Percentiles rank a stretch among this genome's conserved stretches.
Conservation (phyloP, 2,797 vertebrate species). For the Tympanoctomys barrerae region DNA sequence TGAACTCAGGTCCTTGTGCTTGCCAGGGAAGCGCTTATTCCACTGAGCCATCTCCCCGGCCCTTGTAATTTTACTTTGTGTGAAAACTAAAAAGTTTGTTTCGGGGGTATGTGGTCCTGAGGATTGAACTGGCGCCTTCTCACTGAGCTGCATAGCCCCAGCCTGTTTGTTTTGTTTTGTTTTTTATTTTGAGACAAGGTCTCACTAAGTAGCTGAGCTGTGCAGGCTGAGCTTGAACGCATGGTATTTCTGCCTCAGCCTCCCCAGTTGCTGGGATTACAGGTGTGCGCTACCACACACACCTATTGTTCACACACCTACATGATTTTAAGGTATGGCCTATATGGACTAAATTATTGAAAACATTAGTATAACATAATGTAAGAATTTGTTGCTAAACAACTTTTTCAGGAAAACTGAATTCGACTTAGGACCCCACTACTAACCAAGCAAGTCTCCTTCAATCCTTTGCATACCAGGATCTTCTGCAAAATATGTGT, state of each 20-base stretch:
- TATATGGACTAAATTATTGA: not conserved
- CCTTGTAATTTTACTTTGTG: not conserved
- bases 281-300: not conserved
- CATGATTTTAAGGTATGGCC: not conserved
- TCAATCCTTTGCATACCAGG: not conserved
- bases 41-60: too few species aligned
- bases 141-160: not conserved
- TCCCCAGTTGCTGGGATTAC: not conserved
- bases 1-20: not conserved
- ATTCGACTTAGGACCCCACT: not conserved
- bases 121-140: not conserved
- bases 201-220: not conserved
- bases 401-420: constrained; percentile 12
- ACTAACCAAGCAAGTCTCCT: not conserved
- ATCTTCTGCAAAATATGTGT: not conserved
- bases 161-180: not conserved
- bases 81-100: not conserved
- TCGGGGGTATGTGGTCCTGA: not conserved
- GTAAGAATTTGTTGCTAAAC: not conserved
- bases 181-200: not conserved
- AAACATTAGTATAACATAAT: not conserved
- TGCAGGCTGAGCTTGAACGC: not conserved
- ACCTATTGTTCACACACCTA: not conserved
- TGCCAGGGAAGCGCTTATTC: too few species aligned
- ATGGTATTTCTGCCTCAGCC: not conserved